Base-by-base conservation (phyloP, 2,797 vertebrate genomes). In the Galago senegalensis region DNA sequence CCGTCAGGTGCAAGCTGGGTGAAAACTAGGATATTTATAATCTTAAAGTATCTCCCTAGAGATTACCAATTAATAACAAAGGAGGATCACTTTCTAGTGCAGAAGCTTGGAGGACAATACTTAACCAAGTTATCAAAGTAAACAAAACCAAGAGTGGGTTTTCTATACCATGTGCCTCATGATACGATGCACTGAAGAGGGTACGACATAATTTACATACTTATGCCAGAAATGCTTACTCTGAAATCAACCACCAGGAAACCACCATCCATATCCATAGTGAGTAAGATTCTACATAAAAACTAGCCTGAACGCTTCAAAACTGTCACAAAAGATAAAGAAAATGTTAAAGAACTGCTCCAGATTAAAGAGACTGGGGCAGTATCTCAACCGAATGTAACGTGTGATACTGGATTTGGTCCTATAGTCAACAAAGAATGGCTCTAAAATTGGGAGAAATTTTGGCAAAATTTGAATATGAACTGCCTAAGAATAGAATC, bases 1-100 rank as follows among this genome's bases (percentile, higher is more conserved):
- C 53, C 76, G 79, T 0, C 18, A 31, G 43, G 23, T 82, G 40
- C 49, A 95, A 92, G 70, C 58, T 75, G 63, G 91, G n/a, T 82
- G 29, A 95, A 12, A 58, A 49, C 34, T 69, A 81, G 46, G 37
- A 58, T 82, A 91, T 56, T 92, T 69, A 91, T 2, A 37, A 12
- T 58, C 53, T 87, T 53, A 73, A 81, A 88, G 10, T 69, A 73
- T 87, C 23, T 53, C 34, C 34, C 75, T 76, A 70, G 1, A 67
- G 31, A 82, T 65, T 43, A 87, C 43, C 75, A 89, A 85, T 94
- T 89, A 70, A 89, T 82, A 53, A 53, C 13, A 85, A 93, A 94
- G 43, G 72, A 60, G 40, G 18, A 37, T 72, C 61, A 72, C 56
- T 43, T 91, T 91, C n/a, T 0, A 85, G 23, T 49, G 56, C n/a